These are phyloP conservation scores for Chanos chanos DNA, from an alignment of 2,797 vertebrate genomes.

Conservation along the genomic window DNA sequence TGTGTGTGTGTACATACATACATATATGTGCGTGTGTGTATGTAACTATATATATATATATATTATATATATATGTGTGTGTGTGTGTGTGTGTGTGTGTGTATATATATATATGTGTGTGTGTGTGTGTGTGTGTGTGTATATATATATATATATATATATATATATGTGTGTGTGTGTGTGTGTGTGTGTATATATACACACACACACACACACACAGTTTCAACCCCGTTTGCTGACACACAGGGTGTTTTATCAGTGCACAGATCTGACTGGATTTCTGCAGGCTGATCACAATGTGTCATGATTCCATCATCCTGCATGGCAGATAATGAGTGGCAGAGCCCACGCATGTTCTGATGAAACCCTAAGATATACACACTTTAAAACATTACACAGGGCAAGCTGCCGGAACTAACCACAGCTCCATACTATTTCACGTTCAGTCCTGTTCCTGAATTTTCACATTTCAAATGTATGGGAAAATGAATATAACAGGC, in stretches of 20 bases:
- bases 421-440: conserved; percentile 52
- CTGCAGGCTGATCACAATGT: neutral
- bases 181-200: neutral
- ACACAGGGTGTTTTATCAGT: too few relatives aligned
- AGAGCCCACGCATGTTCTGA: conserved; percentile 11
- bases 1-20: neutral
- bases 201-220: neutral
- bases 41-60: neutral
- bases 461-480: conserved; percentile 51
- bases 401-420: conserved; percentile 9
- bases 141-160: too few relatives aligned
- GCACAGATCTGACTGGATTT: too few relatives aligned
- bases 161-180: neutral
- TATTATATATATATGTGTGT: neutral
- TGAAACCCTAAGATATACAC: neutral
- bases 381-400: conserved; percentile 31
- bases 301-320: conserved; percentile 35
- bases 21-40: neutral
- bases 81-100: neutral
- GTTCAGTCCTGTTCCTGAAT: conserved; percentile 47
- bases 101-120: too few relatives aligned
- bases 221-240: neutral
- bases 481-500: conserved; percentile 56
- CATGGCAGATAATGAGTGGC: conserved; percentile 33
- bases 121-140: neutral